Evolutionary conservation across 1,140 invertebrate species (phyloP).

Genomic region (Chionoecetes opilio): DNA sequence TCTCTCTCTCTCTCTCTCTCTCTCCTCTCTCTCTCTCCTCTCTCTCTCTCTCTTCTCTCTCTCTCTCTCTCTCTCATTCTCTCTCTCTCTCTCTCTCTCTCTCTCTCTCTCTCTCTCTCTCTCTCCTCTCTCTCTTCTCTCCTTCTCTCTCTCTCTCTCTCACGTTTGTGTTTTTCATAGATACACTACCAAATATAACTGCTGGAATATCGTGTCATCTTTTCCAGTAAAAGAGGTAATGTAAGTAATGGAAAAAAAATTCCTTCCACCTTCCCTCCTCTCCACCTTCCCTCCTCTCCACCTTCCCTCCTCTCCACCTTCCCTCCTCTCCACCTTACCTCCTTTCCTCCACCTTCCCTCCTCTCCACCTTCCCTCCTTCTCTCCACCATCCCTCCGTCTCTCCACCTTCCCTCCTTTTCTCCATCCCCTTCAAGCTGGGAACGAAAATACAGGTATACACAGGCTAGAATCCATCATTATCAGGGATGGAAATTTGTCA

Average conservation of each 20-base stretch:
- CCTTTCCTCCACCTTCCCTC: neutral
- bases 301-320: neutral
- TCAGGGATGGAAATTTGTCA: neutral
- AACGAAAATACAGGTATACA: no score
- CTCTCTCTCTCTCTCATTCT: neutral
- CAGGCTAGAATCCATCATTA: neutral
- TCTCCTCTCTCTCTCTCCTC: neutral
- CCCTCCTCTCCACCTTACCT: neutral
- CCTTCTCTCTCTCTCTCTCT: neutral
- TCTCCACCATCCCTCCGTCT: neutral
- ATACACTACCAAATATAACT: no score
- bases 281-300: neutral
- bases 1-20: conserved; percentile 27
- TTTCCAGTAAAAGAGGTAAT: no score
- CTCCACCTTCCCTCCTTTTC: neutral
- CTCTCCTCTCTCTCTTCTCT: neutral
- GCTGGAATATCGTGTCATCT: no score
- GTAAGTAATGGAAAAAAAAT: no score
- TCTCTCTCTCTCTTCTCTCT: neutral
- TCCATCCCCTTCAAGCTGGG: no score
- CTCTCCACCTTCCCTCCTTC: neutral
- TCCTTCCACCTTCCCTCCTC: neutral
- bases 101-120: neutral
- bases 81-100: neutral
- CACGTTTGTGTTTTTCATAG: no score